Evolutionary conservation across 2,797 vertebrate genomes (phyloP), one percentile per base, ranked within the genome.

Genomic region (Eutrigla gurnardus): DNA sequence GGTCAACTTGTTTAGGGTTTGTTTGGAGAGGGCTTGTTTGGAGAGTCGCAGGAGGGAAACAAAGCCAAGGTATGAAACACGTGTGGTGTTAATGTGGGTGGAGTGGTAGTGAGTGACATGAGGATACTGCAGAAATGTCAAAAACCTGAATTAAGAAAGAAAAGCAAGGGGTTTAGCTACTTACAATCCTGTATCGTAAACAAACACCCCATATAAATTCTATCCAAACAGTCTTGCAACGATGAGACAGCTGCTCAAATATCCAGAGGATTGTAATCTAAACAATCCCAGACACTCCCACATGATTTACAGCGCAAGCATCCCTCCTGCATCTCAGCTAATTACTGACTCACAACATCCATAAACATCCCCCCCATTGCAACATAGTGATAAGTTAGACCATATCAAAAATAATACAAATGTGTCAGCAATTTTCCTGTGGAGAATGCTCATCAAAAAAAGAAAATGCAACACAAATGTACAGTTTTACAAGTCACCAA

Each of bases 1-100:
- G 74, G 80, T 76, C 62, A 75, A 84, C 81, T 86, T 83, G 89
- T 87, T 90, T 82, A 83, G 65, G 74, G 77, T 86, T 89, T 87
- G 86, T 87, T 90, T 88, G 72, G 60, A 81, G 67, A 87, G 46
- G 61, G 68, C n/a, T 81, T 84, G 82, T 90, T 89, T 84, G 70
- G 78, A 88, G 75, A 90, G 86, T 75, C 86, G 85, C 77, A 68
- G 55, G 46, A 78, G 75, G 54, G 64, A 81, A 82, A 89, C 57
- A 71, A 73, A 75, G 64, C 74, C 2, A 53, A 86, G 67, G 82
- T 89, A 85, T 77, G 59, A 88, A 85, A 60, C 5, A 3, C 54
- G 61, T 66, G 66, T 33, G 50, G 45, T 35, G 63, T 71, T 37
- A 60, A 77, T 46, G 65, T 63, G 43, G 15, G 64, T 46, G 40